Percentiles rank a stretch among this genome's conserved stretches.
Evolutionary conservation across 2,797 vertebrate species (phyloP).

Genomic region (Pangasius larnaudii): DNA sequence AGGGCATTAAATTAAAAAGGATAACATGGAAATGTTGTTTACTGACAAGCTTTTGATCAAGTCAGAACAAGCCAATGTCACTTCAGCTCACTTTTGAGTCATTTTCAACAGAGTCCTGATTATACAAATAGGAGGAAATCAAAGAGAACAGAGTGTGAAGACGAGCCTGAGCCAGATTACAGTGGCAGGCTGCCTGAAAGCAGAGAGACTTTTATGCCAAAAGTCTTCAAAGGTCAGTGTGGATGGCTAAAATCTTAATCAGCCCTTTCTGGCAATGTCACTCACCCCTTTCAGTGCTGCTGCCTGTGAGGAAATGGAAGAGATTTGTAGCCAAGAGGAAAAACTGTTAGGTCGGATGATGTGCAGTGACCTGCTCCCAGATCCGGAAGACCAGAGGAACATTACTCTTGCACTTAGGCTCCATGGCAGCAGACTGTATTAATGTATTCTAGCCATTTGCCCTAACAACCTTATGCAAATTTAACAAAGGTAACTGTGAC

Average conservation of each 20-base stretch:
- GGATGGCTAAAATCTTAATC: constrained; percentile 55
- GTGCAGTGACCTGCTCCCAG: constrained; percentile 41
- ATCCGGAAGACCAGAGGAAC: constrained; percentile 37
- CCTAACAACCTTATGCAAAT: constrained; percentile 35
- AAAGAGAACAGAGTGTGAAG: constrained; percentile 31
- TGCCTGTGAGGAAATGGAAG: constrained; percentile 36
- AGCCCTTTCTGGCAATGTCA: constrained; percentile 46
- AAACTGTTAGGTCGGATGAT: constrained; percentile 33
- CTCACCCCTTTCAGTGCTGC: constrained; percentile 27
- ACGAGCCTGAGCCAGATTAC: constrained; percentile 15
- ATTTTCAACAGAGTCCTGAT: constrained; percentile 7
- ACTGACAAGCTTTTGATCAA: constrained; percentile 27
- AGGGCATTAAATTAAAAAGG: neutral
- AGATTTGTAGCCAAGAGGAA: constrained; percentile 44
- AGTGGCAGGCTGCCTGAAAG: constrained; percentile 14
- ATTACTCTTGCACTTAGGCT: constrained; percentile 25
- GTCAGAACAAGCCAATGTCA: constrained; percentile 22
- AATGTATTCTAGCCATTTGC: constrained; percentile 30
- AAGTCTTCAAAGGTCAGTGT: constrained; percentile 49
- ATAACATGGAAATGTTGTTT: constrained; percentile 32
- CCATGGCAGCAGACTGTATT: constrained; percentile 12
- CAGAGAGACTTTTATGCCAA: constrained; percentile 41
- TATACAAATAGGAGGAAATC: constrained; percentile 28
- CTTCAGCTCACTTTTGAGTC: constrained; percentile 25
- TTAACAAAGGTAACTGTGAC: constrained; percentile 29